Evolutionary conservation across 2,888 invertebrate species (phyloP), one percentile per base, ranked within the genome.

Genomic region (Ochlodes sylvanus): DNA sequence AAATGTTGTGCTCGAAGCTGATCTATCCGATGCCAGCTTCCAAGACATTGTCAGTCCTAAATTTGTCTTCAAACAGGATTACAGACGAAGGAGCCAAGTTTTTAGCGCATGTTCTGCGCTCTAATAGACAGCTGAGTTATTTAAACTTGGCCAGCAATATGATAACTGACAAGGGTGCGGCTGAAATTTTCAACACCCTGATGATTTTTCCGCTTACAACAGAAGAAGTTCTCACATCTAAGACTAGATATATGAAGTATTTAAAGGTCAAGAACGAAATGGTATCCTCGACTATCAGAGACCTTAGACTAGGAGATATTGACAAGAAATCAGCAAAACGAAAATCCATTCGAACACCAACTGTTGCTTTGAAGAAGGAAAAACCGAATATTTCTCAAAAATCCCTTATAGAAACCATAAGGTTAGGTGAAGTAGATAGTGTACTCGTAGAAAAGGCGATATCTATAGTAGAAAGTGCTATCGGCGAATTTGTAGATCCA

Each of bases 71-170:
- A 0, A 90, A 91, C 63, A 77, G 58, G 60, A 86, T 91, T 10
- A 85, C 88, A 0, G 84, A 90, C 72, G 12, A 69, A 0, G 90
- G 89, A 0, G 82, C 76, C 0, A 76, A 74, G 32, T 71, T 71
- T 68, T 65, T 90, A 58, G 83, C 80, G 2, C 70, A 82, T 2
- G 78, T 77, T 0, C 63, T 90, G 2, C 76, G 86, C 63, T 69
- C 81, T 0, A 91, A 90, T 63, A 78, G 85, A 68, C 74, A 78
- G 4, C 68, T 91, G 1, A 63, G 69, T 12, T 89, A 88, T 67
- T 61, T 90, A 15, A 90, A 88, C 73, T 67, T 91, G 63, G 75
- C 86, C 2, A 80, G 79, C 52, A 90, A 90, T 32, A 74, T 70
- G 57, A 73, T 90, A 0, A 79, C 81, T 0, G 89, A 91, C 67